These are phyloP conservation scores for Paramormyrops hopkinsi DNA, from an alignment of 2,797 vertebrate species.

Conservation along the genomic window DNA sequence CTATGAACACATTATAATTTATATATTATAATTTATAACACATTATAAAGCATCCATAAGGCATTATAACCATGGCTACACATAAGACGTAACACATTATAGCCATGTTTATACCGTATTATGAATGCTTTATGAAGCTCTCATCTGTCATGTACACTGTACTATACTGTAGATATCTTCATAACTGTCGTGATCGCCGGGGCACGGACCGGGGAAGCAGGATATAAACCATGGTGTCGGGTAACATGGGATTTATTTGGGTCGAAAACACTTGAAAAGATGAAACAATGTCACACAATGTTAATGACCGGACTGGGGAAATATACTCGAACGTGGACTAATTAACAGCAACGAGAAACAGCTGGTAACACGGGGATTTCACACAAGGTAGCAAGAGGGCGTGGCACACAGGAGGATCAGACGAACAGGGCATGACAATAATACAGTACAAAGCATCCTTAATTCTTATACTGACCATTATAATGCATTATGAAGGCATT, in stretches of 20 bases:
- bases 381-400: no score
- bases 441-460: background rate
- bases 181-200: background rate
- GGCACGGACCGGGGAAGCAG: background rate
- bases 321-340: no score
- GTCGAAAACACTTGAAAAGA: no score
- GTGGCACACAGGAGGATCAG: background rate
- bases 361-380: no score
- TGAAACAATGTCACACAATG: no score
- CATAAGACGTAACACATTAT: background rate
- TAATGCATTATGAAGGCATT: background rate
- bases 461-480: background rate
- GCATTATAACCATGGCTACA: background rate
- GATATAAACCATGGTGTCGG: background rate
- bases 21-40: no score
- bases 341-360: no score
- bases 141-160: background rate
- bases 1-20: background rate
- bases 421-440: background rate
- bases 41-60: background rate
- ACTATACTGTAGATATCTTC: background rate
- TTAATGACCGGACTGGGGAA: no score
- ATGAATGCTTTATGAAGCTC: background rate
- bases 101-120: background rate
- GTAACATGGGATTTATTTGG: no score